Evolutionary conservation across 2,113 vertebrate species (phyloP).

Genomic region (Menidia beryllina): DNA sequence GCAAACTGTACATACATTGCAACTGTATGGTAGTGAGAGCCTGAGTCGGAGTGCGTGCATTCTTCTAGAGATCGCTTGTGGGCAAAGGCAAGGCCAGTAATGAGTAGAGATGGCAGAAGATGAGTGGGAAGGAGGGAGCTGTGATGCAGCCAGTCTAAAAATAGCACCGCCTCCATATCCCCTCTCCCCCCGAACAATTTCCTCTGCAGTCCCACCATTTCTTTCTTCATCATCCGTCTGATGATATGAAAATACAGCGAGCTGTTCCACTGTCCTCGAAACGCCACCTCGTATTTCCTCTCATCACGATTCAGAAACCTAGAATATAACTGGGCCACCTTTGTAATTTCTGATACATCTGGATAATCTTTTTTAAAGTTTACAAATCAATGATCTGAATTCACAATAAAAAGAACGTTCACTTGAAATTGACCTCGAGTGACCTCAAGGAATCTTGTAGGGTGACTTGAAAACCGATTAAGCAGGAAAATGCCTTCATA

Average conservation of each 20-base stretch:
- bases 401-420: no score
- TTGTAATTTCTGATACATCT: no score
- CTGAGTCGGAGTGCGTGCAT: constrained; percentile 21
- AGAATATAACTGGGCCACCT: no score
- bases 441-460: no score
- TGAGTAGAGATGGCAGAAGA: constrained; percentile 44
- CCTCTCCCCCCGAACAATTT: constrained; percentile 38
- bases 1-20: not conserved
- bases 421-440: no score
- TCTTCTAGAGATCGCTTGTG: constrained; percentile 53
- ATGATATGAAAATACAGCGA: constrained; percentile 14
- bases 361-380: no score
- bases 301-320: not conserved
- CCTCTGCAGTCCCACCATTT: constrained; percentile 19
- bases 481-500: no score
- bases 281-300: constrained; percentile 21
- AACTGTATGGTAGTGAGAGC: not conserved
- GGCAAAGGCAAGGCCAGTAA: constrained; percentile 54
- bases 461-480: no score
- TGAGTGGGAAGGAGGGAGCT: constrained; percentile 21
- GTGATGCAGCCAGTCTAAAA: constrained; percentile 65
- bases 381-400: no score
- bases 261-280: constrained; percentile 20
- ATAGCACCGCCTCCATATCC: constrained; percentile 61
- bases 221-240: constrained; percentile 18